phyloP scores from a whole-genome alignment of 2,797 vertebrate genomes.

The Amazonetta brasiliensis region DNA sequence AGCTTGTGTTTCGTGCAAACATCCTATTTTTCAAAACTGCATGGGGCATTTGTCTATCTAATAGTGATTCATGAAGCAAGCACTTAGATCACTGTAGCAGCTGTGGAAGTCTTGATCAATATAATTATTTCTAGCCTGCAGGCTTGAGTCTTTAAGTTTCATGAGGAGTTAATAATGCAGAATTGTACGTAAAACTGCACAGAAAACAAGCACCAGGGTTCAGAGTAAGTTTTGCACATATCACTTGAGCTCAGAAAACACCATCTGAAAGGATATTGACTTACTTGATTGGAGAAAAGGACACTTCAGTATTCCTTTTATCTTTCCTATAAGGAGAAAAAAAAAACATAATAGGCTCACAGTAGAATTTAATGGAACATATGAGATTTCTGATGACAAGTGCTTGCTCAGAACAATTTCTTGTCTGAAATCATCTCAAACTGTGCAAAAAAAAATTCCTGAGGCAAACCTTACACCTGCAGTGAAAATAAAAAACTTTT shows the following conservation, averaged over 20 bases:
- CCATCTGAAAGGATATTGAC: slow-evolving; percentile 20
- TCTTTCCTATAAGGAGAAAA: slow-evolving; percentile 73
- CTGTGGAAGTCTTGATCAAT: not conserved
- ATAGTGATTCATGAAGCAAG: not conserved
- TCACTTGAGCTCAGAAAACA: not conserved
- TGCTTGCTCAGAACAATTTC: not conserved
- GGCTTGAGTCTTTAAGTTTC: not conserved
- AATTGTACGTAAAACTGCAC: not conserved
- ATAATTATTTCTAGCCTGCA: not conserved
- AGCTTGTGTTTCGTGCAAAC: not conserved
- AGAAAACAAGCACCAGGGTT: not conserved
- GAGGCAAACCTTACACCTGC: not conserved
- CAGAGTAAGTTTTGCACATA: not conserved
- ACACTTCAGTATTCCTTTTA: slow-evolving; percentile 76
- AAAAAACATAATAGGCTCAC: slow-evolving; percentile 15
- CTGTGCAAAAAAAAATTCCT: not conserved
- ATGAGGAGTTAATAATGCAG: not conserved
- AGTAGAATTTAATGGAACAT: not conserved
- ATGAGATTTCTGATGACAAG: not conserved
- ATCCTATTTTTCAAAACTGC: not conserved
- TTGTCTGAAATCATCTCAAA: not conserved
- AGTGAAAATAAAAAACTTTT: not conserved
- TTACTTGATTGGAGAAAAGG: slow-evolving; percentile 81
- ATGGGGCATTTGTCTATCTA: not conserved
- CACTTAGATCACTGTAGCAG: not conserved